These are phyloP conservation scores for Nowickia ferox DNA, from an alignment of 2,888 invertebrate genomes.

Conservation along the genomic window DNA sequence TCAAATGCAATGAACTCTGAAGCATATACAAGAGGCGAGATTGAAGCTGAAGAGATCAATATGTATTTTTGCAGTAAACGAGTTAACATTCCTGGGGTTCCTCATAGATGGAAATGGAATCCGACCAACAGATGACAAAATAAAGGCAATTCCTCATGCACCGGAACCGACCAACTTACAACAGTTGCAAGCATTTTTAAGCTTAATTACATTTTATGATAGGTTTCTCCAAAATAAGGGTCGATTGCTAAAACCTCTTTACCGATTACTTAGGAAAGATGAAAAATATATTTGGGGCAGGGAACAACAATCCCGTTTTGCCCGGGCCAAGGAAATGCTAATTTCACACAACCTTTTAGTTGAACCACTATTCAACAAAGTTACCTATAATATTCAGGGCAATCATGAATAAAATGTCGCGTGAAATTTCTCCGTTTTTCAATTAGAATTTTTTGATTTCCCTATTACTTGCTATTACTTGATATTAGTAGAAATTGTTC, in stretches of 20 bases:
- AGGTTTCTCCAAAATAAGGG: slow-evolving; percentile 19
- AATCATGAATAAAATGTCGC: too few species aligned
- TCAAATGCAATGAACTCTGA: slow-evolving; percentile 1
- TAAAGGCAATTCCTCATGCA: slow-evolving; percentile 46
- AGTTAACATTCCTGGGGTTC: slow-evolving; percentile 39
- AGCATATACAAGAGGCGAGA: slow-evolving; percentile 21
- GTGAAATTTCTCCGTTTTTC: too few species aligned
- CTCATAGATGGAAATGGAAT: slow-evolving; percentile 32
- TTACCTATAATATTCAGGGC: slow-evolving; percentile 26
- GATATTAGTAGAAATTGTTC: too few species aligned
- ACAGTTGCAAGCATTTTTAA: slow-evolving; percentile 39
- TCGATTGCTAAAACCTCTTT: slow-evolving; percentile 12
- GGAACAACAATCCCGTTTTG: slow-evolving; percentile 25
- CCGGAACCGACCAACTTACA: slow-evolving; percentile 25
- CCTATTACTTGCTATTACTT: too few species aligned
- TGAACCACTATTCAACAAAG: slow-evolving; percentile 37
- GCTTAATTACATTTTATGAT: slow-evolving; percentile 32
- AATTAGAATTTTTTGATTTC: too few species aligned
- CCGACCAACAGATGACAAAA: slow-evolving; percentile 42
- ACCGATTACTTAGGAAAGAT: slow-evolving; percentile 27
- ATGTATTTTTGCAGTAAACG: slow-evolving; percentile 38
- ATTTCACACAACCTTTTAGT: slow-evolving; percentile 8
- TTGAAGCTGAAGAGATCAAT: slow-evolving; percentile 27
- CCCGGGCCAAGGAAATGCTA: slow-evolving; percentile 4
- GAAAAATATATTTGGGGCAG: slow-evolving; percentile 17